phyloP scores from a whole-genome alignment of 1,140 invertebrate genomes.

The Tigriopus japonicus region DNA sequence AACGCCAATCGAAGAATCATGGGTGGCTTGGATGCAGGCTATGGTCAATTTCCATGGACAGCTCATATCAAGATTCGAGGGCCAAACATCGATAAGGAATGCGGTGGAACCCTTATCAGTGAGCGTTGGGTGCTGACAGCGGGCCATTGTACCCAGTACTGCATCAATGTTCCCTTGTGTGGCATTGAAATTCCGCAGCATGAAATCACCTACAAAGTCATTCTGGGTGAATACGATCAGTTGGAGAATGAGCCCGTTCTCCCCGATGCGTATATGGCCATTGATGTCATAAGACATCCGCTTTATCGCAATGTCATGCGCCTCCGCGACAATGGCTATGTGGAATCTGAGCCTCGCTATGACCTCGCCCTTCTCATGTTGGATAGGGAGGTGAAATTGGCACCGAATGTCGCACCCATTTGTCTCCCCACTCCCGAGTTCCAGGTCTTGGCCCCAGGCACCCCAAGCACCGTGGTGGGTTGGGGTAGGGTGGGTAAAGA shows the following conservation, averaged over 20 bases:
- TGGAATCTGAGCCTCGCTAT: conserved; percentile 8
- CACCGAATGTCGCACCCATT: conserved; percentile 8
- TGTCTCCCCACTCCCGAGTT: neutral
- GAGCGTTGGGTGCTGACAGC: conserved; percentile 2
- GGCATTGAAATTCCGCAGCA: conserved; percentile 3
- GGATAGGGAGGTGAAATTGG: neutral
- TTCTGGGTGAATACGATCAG: conserved; percentile 7
- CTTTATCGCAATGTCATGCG: conserved; percentile 11
- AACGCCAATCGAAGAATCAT: conserved; percentile 9
- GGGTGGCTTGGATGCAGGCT: conserved; percentile 14
- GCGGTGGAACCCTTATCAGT: conserved; percentile 10
- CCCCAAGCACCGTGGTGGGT: conserved; percentile 3
- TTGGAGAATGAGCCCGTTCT: neutral
- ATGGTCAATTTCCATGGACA: conserved; percentile 14
- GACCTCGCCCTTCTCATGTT: conserved; percentile 3
- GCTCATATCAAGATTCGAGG: conserved; percentile 7
- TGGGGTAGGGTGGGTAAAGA: neutral
- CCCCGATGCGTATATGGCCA: conserved; percentile 1
- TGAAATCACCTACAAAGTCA: conserved; percentile 7
- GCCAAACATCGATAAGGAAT: conserved; percentile 3
- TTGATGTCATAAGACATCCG: conserved; percentile 3
- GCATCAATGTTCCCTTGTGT: conserved; percentile 1
- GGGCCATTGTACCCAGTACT: conserved; percentile 9
- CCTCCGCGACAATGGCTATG: neutral
- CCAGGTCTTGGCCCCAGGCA: neutral